Conservation (phyloP, 92 coral and sea anemone genomes). For the Phymanthus crucifer region DNA sequence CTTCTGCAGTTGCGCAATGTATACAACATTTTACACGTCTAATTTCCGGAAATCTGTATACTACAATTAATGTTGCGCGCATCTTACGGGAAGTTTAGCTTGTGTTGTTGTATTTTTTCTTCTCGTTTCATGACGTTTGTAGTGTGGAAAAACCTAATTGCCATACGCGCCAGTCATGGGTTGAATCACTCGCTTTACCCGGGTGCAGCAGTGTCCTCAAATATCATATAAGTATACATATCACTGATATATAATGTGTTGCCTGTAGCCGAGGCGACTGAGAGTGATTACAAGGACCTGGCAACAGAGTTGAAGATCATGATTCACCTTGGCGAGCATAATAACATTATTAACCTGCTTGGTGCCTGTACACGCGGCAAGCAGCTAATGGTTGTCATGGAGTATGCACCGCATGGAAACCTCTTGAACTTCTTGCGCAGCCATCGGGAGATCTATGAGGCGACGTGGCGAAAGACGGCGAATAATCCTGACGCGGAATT, state of each 20-base stretch:
- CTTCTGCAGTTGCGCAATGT: too few relatives aligned
- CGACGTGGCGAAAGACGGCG: slow-evolving; percentile 70
- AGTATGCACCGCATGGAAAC: slow-evolving; percentile 78
- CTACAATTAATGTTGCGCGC: too few relatives aligned
- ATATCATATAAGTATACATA: neutral
- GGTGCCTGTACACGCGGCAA: slow-evolving; percentile 79
- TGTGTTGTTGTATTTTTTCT: too few relatives aligned
- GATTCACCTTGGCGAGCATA: slow-evolving; percentile 85
- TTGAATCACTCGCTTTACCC: neutral
- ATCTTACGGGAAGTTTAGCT: too few relatives aligned
- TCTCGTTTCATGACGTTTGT: too few relatives aligned
- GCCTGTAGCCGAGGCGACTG: slow-evolving; percentile 48
- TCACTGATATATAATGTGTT: neutral
- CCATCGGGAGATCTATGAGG: slow-evolving; percentile 69
- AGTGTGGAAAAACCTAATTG: too few relatives aligned
- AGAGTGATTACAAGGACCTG: slow-evolving; percentile 71
- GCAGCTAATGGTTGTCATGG: slow-evolving; percentile 74
- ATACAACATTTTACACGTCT: too few relatives aligned
- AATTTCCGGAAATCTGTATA: too few relatives aligned
- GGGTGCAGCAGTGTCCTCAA: too few relatives aligned
- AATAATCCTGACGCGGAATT: slow-evolving; percentile 58
- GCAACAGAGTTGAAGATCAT: slow-evolving; percentile 84
- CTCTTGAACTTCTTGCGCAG: slow-evolving; percentile 64
- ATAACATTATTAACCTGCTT: slow-evolving; percentile 72
- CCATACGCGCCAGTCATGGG: neutral